Evolutionary conservation across 2,797 vertebrate species (phyloP), one percentile per base, ranked within the genome.

Genomic region (Triplophysa yarkandensis): DNA sequence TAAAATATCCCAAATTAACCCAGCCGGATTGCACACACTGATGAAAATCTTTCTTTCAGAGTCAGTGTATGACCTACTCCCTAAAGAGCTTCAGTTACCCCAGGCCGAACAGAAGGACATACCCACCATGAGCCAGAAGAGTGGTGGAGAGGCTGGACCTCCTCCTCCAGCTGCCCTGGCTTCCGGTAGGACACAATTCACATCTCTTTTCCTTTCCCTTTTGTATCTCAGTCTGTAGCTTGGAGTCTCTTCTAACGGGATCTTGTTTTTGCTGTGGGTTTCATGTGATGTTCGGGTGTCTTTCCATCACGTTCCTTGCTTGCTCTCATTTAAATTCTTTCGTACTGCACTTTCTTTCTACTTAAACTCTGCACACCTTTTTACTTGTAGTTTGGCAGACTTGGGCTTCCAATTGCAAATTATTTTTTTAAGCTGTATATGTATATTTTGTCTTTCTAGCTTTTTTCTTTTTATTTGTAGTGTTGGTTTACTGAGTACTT

Each of bases 51-150:
- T 28, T 68, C 27, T 73, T 79, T 60, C 67, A 99, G 98, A 99
- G 91, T 99, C 98, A 78, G 97, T 99, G 92, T 99, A 99, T 99
- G 98, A 99, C 93, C 96, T 99, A 92, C 96, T 99, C 91, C 98
- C 98, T 84, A 98, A 98, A 94, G 97, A 98, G 91, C 94, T 99
- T 87, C 98, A 98, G 92, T 94, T 99, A 88, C 94, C 96, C 79
- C 90, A 94, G 85, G 93, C 94, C 89, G 88, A 92, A 87, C 94
- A 97, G 90, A 93, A 93, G 86, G 91, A 95, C 84, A 89, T 93
- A 87, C 90, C 94, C 92, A 93, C 94, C 92, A 98, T 98, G 98
- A 99, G 97, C 92, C 97, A 99, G 93, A 98, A 95, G 89, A 98
- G 97, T 1, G 98, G 97, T 86, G 97, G 97, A 81, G 97, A 99